phyloP scores from a whole-genome alignment of 2,797 vertebrate genomes.

The Carapus acus region DNA sequence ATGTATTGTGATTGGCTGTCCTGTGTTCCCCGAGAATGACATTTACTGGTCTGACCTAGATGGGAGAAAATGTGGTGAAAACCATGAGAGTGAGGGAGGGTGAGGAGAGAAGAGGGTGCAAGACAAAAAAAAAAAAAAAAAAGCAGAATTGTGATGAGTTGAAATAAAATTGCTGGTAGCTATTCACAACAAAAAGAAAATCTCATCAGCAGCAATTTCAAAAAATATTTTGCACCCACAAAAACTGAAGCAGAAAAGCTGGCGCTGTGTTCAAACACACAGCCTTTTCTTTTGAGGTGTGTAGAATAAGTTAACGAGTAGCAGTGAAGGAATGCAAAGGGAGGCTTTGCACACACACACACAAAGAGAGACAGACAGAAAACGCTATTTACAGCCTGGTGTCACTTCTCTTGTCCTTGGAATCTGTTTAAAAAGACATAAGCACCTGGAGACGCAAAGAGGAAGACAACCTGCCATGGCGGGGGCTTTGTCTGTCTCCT shows the following conservation, averaged over 20 bases:
- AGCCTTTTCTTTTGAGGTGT: neutral
- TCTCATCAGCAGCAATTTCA: no score
- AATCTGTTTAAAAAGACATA: constrained; percentile 31
- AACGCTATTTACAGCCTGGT: constrained; percentile 24
- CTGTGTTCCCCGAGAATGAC: constrained; percentile 37
- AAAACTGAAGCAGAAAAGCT: neutral
- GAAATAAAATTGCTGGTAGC: no score
- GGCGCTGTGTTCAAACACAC: neutral
- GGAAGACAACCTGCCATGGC: constrained; percentile 26
- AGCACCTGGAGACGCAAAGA: constrained; percentile 26
- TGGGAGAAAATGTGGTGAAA: constrained; percentile 40
- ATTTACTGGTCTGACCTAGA: constrained; percentile 51
- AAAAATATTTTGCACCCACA: no score
- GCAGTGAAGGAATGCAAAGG: constrained; percentile 9
- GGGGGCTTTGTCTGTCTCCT: constrained; percentile 34
- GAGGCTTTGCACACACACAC: neutral
- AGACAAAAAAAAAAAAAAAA: neutral
- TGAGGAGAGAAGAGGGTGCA: neutral
- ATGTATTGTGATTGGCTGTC: constrained; percentile 29
- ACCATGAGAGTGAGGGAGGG: constrained; percentile 15
- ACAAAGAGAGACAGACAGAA: neutral
- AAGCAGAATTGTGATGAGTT: neutral
- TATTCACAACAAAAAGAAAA: no score
- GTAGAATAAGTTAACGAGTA: neutral
- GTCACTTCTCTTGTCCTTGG: constrained; percentile 25